Base-by-base conservation (phyloP, 2,113 vertebrate species). In the Parotia lawesii region DNA sequence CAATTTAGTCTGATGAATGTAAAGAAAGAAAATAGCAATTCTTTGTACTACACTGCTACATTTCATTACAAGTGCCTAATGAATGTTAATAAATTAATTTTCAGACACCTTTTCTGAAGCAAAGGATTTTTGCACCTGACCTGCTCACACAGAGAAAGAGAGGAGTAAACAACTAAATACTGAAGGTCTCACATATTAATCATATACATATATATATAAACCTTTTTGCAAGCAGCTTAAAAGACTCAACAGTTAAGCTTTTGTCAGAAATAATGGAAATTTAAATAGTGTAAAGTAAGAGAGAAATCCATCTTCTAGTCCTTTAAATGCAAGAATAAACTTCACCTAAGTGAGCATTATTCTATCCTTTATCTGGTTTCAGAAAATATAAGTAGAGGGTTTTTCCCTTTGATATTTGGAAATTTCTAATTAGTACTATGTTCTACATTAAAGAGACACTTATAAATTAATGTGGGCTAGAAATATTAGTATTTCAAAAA, bases 51-150 rank as follows among this genome's bases (percentile, higher is more conserved):
- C 21, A 24, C 51, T 86, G 48, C 89, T 72, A 48, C 48, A 77
- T 83, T 91, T 91, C 67, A 75, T 95, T 93, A 73, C 0, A 5
- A 90, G 31, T 13, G 4, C 31, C 48, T 95, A 91, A 95, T 71
- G 44, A 74, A 88, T 45, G 53, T 71, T 90, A 94, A 92, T 87
- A 64, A 93, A 80, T 79, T 88, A 88, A 88, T 94, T 91, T 85
- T 84, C 82, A 84, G 79, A 56, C 53, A 77, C 14, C 47, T 86
- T 74, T 94, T 90, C 67, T 80, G 67, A 85, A 79, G 47, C 7
- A 56, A 84, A 79, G 29, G 73, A 35, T 73, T 94, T 95, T 93
- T 93, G 9, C 62, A 87, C 28, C 82, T 89, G 87, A 73, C 23
- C 23, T 83, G 35, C 78, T 87, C 38, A 44, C 33, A 21, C 33